Percentiles rank a stretch among this genome's conserved stretches.
Evolutionary conservation across 2,113 vertebrate genomes (phyloP).

Genomic region (Elanus axillaris): DNA sequence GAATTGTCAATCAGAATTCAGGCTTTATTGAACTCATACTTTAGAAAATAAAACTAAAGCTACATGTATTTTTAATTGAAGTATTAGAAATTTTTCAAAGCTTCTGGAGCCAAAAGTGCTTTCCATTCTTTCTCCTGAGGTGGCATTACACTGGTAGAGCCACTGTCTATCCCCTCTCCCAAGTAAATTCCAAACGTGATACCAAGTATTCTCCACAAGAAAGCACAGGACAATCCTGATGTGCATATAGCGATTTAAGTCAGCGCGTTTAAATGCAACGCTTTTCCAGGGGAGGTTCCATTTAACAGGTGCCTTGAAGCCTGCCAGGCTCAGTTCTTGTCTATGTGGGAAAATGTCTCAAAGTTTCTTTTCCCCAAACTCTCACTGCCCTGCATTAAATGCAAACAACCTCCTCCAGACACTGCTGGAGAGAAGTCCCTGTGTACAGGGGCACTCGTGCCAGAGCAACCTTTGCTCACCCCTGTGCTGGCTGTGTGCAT

Average conservation of each 20-base stretch:
- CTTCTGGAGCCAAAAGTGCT: not conserved
- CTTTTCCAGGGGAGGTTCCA: not conserved
- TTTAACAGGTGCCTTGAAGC: not conserved
- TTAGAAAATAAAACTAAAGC: not conserved
- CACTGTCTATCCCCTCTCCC: not conserved
- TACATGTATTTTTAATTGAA: not conserved
- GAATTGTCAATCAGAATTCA: not conserved
- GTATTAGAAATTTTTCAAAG: not conserved
- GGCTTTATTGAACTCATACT: not conserved
- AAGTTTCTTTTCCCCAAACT: not conserved
- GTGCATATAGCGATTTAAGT: not conserved
- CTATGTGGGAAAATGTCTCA: not conserved
- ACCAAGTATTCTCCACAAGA: not conserved
- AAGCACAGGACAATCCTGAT: not conserved
- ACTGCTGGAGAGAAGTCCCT: not conserved
- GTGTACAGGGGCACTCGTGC: fast-evolving
- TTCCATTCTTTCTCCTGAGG: not conserved
- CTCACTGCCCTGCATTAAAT: fast-evolving
- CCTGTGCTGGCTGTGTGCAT: not conserved
- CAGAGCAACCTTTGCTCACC: not conserved
- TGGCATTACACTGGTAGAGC: not conserved
- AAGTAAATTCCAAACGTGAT: not conserved
- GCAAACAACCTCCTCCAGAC: not conserved
- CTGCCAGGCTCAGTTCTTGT: not conserved
- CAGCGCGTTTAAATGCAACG: not conserved